phyloP scores from a whole-genome alignment of 2,113 vertebrate genomes.

The Irena cyanogastra region DNA sequence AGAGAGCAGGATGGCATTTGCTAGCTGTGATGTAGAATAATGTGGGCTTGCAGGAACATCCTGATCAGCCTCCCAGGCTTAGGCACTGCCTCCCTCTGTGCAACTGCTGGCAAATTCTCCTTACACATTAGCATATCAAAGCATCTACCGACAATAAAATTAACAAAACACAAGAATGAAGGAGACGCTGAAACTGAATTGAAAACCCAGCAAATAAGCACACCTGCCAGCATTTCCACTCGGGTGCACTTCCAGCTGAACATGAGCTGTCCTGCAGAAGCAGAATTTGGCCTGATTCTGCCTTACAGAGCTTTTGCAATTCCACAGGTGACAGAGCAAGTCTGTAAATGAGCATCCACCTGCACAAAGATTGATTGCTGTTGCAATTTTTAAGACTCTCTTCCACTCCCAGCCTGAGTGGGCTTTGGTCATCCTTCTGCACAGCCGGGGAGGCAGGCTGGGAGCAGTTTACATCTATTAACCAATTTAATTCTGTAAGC shows the following conservation, averaged over 20 bases:
- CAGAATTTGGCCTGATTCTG: neutral
- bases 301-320: neutral
- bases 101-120: neutral
- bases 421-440: neutral
- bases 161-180: neutral
- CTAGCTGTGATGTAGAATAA: neutral
- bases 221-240: neutral
- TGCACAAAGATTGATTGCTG: neutral
- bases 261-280: neutral
- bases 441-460: neutral
- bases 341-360: neutral
- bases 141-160: neutral
- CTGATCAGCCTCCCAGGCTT: neutral
- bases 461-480: neutral
- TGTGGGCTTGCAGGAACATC: neutral
- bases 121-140: neutral
- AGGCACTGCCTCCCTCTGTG: neutral
- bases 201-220: neutral
- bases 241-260: neutral
- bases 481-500: neutral
- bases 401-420: neutral
- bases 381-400: neutral
- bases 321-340: neutral
- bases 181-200: neutral
- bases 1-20: neutral